A percentile compares a stretch with the other conserved stretches of the same genome.
These are phyloP conservation scores for Adoxophyes honmai DNA, from an alignment of 1,140 invertebrate species.

Conservation along the genomic window DNA sequence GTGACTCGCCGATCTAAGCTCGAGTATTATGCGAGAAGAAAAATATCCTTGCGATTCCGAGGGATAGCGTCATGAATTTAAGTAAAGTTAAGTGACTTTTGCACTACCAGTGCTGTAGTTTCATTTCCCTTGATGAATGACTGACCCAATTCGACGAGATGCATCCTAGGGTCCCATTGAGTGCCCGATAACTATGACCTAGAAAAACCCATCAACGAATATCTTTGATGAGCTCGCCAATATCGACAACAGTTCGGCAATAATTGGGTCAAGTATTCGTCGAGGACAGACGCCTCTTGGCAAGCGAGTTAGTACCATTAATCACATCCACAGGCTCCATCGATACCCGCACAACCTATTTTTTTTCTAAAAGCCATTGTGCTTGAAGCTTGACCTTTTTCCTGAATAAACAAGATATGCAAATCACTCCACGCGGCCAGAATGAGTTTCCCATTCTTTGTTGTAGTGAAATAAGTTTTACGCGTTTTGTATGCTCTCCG, in stretches of 20 bases:
- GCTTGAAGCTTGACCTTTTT: background rate
- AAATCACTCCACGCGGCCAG: background rate
- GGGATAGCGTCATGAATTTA: too few relatives aligned
- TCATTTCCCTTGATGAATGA: too few relatives aligned
- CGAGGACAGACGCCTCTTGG: slow-evolving; percentile 40
- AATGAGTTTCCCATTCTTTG: background rate
- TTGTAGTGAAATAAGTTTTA: too few relatives aligned
- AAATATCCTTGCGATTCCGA: too few relatives aligned
- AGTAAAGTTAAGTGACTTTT: too few relatives aligned
- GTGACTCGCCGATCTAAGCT: too few relatives aligned
- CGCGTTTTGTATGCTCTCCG: background rate
- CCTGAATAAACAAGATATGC: background rate
- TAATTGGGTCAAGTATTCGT: slow-evolving; percentile 61
- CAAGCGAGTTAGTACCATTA: background rate
- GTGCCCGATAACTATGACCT: background rate
- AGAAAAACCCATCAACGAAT: slow-evolving; percentile 6
- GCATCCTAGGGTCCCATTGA: background rate
- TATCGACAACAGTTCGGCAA: slow-evolving; percentile 36
- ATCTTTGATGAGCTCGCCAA: slow-evolving; percentile 18
- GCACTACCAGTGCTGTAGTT: too few relatives aligned
- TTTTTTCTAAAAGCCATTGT: background rate
- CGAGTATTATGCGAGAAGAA: too few relatives aligned
- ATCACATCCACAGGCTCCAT: background rate
- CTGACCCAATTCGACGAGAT: slow-evolving; percentile 4
- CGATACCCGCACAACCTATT: background rate